Conservation (phyloP, 2,797 vertebrate genomes). For the Enteromius unitaeniatus region DNA sequence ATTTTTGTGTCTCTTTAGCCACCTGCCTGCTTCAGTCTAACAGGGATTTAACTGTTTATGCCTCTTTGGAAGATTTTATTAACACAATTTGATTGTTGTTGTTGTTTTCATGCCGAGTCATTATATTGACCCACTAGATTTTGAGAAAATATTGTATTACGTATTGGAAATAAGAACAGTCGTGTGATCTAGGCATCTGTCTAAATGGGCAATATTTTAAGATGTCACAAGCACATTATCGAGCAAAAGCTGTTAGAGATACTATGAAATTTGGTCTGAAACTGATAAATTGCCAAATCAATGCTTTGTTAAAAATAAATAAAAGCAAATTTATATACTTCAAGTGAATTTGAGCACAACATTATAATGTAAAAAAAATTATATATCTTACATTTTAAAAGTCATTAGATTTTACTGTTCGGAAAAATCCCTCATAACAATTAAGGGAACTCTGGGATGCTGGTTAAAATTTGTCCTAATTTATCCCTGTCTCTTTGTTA, state of each 20-base stretch:
- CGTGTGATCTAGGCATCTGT: not conserved
- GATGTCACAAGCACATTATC: not conserved
- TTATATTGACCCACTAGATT: not conserved
- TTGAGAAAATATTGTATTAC: slow-evolving; percentile 1
- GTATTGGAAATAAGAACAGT: not conserved
- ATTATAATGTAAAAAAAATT: not conserved
- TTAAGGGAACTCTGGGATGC: not conserved
- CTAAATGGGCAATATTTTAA: not conserved
- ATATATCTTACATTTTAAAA: not conserved
- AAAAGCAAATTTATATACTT: not conserved
- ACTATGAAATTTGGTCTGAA: not conserved
- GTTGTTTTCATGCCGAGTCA: not conserved
- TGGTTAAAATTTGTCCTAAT: not conserved
- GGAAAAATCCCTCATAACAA: not conserved
- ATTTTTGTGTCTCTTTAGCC: slow-evolving; percentile 56
- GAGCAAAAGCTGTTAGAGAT: not conserved
- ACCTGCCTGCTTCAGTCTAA: slow-evolving; percentile 33
- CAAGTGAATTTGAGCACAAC: not conserved
- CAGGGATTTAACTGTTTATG: slow-evolving; percentile 31
- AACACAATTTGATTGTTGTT: slow-evolving; percentile 11
- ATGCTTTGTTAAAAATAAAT: slow-evolving; percentile 1
- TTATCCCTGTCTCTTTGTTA: not conserved
- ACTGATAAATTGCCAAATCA: not conserved
- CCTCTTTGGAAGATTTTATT: slow-evolving; percentile 11
- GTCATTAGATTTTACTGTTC: too few relatives aligned